phyloP scores from a whole-genome alignment of 1,140 invertebrate species.

The Andricus grossulariae region DNA sequence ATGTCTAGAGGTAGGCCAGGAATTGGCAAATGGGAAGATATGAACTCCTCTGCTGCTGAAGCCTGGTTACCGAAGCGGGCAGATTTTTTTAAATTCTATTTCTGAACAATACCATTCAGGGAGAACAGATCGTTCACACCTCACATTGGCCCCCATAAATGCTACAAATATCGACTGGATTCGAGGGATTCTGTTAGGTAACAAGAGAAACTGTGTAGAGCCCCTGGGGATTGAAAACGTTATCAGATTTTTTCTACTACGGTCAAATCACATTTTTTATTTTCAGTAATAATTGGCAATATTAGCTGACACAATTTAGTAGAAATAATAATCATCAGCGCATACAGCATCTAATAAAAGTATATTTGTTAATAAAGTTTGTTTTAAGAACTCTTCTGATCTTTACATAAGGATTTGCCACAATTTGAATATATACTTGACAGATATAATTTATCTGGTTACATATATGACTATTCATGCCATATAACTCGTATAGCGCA shows the following conservation, averaged over 20 bases:
- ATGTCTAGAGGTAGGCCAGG: too few relatives aligned
- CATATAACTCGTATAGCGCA: neutral
- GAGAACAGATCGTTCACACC: constrained; percentile 14
- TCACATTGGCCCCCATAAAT: constrained; percentile 18
- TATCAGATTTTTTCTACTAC: constrained; percentile 16
- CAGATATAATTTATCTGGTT: too few relatives aligned
- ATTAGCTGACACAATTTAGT: neutral
- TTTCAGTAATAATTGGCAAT: neutral
- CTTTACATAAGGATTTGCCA: too few relatives aligned
- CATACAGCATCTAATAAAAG: neutral
- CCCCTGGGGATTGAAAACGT: neutral
- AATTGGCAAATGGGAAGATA: too few relatives aligned
- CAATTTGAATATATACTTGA: too few relatives aligned
- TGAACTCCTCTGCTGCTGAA: too few relatives aligned
- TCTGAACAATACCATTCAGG: constrained; percentile 11
- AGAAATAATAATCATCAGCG: neutral
- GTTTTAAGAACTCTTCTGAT: too few relatives aligned
- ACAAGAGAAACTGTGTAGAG: neutral
- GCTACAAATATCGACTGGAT: constrained; percentile 11
- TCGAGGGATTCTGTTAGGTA: neutral
- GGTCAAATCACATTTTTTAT: neutral
- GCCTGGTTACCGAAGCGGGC: too few relatives aligned
- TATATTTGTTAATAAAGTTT: too few relatives aligned
- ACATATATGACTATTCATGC: neutral
- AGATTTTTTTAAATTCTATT: neutral